A percentile compares a stretch with the other conserved stretches of the same genome.
These are phyloP conservation scores for Elmis aenea DNA, from an alignment of 2,888 invertebrate species.

Conservation along the genomic window DNA sequence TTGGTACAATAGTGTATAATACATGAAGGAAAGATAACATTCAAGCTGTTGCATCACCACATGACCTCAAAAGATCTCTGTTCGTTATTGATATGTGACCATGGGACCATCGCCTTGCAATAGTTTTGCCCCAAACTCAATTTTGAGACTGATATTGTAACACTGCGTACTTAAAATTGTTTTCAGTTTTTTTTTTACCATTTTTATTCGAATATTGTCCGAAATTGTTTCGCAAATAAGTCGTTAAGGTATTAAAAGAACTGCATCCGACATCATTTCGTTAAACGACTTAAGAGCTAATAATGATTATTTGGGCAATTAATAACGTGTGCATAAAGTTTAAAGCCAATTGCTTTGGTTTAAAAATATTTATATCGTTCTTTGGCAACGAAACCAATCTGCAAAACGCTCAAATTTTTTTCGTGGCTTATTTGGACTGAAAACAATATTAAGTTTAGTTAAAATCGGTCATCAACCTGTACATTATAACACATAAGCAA, in stretches of 20 bases:
- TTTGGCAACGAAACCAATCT: no score
- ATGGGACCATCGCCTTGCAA: slow-evolving; percentile 12
- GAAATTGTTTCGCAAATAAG: no score
- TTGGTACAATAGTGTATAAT: slow-evolving; percentile 45
- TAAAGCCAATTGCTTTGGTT: no score
- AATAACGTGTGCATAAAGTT: no score
- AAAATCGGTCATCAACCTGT: slow-evolving; percentile 22
- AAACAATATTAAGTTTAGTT: slow-evolving; percentile 11
- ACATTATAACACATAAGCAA: slow-evolving; percentile 23
- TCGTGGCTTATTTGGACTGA: slow-evolving; percentile 1
- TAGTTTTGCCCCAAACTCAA: slow-evolving; percentile 17
- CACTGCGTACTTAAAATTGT: slow-evolving; percentile 12
- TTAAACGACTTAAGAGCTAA: no score
- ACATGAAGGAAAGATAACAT: slow-evolving; percentile 41
- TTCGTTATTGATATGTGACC: slow-evolving; percentile 28
- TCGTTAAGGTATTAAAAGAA: no score
- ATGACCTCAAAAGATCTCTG: slow-evolving; percentile 19
- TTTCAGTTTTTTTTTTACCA: no score
- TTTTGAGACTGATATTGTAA: slow-evolving; percentile 17
- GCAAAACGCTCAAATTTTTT: no score
- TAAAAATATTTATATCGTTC: no score
- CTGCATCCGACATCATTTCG: no score
- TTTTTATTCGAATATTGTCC: no score
- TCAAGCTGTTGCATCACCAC: slow-evolving; percentile 32
- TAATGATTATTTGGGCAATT: no score